Conservation (phyloP, 1,140 invertebrate genomes). For the Drosophila teissieri region DNA sequence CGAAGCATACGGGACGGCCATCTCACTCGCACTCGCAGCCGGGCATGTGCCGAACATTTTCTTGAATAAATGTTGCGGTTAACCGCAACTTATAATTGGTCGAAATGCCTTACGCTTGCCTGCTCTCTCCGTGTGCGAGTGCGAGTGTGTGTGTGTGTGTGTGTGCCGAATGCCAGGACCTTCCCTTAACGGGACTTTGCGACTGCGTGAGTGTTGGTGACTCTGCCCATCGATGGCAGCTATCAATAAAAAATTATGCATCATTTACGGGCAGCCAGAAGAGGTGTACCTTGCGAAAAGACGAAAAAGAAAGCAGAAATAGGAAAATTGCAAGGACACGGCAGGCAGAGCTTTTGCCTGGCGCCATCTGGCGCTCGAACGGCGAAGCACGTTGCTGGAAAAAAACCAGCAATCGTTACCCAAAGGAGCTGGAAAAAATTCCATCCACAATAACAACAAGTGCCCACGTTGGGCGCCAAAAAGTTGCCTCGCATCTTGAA, state of each 20-base stretch:
- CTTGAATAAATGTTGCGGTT: constrained; percentile 85
- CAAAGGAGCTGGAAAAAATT: constrained; percentile 25
- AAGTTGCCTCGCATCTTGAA: constrained; percentile 62
- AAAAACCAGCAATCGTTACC: constrained; percentile 20
- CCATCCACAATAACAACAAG: constrained; percentile 34
- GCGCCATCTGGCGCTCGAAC: constrained; percentile 61
- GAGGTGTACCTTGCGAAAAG: not conserved
- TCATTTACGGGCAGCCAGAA: constrained; percentile 2
- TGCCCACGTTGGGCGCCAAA: constrained; percentile 22
- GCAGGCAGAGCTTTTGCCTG: constrained; percentile 53
- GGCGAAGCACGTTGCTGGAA: constrained; percentile 15
- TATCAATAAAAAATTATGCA: constrained; percentile 42
- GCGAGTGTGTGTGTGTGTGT: not conserved
- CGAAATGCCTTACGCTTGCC: constrained; percentile 77
- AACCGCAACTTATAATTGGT: constrained; percentile 85
- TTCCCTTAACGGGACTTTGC: constrained; percentile 41
- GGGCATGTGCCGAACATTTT: constrained; percentile 71
- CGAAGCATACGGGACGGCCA: constrained; percentile 31
- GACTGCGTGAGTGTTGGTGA: constrained; percentile 34
- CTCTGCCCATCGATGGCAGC: constrained; percentile 32
- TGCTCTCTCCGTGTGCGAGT: constrained; percentile 18
- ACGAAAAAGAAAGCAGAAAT: not conserved
- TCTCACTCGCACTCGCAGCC: constrained; percentile 50
- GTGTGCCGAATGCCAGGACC: constrained; percentile 28
- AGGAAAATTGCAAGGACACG: constrained; percentile 11